These are phyloP conservation scores for Xylota segnis DNA, from an alignment of 2,888 invertebrate species.

Conservation along the genomic window DNA sequence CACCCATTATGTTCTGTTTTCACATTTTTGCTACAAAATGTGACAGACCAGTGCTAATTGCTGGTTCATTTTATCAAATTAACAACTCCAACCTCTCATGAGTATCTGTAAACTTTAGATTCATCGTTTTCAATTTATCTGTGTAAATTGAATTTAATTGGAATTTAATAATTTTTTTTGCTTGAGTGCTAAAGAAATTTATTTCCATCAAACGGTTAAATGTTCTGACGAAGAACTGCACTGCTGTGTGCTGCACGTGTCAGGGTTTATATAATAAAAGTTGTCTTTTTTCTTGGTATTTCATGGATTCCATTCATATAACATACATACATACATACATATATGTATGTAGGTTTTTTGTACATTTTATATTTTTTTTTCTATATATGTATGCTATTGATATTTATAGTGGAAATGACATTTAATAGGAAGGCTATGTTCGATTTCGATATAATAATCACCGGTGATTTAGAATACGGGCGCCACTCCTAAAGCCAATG, in stretches of 20 bases:
- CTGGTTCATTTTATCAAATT: conserved; percentile 77
- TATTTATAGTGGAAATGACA: no score
- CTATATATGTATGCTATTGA: no score
- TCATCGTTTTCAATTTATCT: conserved; percentile 61
- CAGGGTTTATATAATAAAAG: conserved; percentile 1
- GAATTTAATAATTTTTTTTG: conserved; percentile 51
- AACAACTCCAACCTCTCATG: conserved; percentile 67
- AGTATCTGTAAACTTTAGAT: conserved; percentile 68
- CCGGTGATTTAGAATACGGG: no score
- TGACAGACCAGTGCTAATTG: conserved; percentile 75
- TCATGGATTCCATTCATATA: no score
- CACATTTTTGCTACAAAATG: conserved; percentile 76
- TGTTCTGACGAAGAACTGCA: conserved; percentile 22
- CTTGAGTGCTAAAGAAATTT: conserved; percentile 36
- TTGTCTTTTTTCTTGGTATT: not conserved
- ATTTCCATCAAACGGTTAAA: conserved; percentile 40
- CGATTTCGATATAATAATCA: no score
- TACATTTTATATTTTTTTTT: no score
- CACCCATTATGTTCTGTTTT: conserved; percentile 72
- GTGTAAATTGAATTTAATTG: conserved; percentile 62
- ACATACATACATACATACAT: not conserved
- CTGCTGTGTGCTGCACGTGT: conserved; percentile 17
- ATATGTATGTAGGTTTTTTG: no score
- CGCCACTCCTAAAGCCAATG: no score
- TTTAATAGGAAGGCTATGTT: no score